phyloP scores from a whole-genome alignment of 2,113 vertebrate species.

The Ellobius talpinus region DNA sequence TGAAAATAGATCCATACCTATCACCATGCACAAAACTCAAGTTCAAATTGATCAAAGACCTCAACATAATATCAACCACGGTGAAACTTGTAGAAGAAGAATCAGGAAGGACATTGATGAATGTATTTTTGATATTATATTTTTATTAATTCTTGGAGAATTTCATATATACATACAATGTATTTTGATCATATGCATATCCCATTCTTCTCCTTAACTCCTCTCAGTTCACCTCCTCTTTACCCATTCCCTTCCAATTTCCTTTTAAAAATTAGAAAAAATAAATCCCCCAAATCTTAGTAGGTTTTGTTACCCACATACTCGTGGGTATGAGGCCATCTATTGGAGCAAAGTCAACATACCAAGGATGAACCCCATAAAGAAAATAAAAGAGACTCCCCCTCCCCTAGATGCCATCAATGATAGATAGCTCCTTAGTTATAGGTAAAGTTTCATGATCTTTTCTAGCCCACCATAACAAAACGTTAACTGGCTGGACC shows the following conservation, averaged over 20 bases:
- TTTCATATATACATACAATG: background rate
- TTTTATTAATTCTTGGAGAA: background rate
- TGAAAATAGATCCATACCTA: too few relatives aligned
- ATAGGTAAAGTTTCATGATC: background rate
- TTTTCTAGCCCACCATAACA: too few relatives aligned
- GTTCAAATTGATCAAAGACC: too few relatives aligned
- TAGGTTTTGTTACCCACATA: background rate
- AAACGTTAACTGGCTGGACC: background rate
- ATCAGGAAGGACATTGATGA: too few relatives aligned
- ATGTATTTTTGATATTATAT: background rate
- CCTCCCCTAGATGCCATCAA: background rate
- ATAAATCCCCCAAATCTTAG: too few relatives aligned
- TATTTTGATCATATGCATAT: background rate
- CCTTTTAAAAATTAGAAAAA: background rate
- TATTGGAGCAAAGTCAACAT: background rate
- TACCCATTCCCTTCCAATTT: background rate
- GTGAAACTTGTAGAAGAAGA: too few relatives aligned
- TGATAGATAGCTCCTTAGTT: background rate
- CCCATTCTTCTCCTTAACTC: background rate
- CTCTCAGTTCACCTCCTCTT: background rate
- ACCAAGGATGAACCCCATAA: background rate
- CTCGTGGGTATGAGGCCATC: background rate
- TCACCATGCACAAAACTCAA: too few relatives aligned
- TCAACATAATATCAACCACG: too few relatives aligned
- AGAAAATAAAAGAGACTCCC: background rate